phyloP scores from a whole-genome alignment of 1,140 invertebrate genomes.

The Pogonus chalceus region DNA sequence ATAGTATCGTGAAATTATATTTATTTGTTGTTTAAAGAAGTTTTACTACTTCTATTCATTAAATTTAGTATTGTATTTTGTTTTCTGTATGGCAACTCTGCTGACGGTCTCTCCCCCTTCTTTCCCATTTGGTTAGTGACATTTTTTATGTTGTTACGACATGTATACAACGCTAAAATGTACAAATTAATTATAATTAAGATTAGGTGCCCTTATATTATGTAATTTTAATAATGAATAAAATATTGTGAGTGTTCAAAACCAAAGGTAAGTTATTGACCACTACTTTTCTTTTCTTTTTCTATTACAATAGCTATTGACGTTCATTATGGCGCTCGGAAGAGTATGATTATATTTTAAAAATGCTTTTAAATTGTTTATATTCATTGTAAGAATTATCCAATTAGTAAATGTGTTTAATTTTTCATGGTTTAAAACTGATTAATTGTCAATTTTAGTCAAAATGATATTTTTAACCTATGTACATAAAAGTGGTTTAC shows the following conservation, averaged over 20 bases:
- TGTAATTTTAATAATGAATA: slow-evolving; percentile 5
- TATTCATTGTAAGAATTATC: no score
- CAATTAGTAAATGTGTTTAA: no score
- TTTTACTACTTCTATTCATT: no score
- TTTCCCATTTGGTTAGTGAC: slow-evolving; percentile 22
- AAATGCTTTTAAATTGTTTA: no score
- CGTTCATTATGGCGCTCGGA: slow-evolving; percentile 3
- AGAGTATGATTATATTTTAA: not conserved
- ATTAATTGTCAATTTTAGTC: no score
- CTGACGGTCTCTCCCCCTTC: slow-evolving; percentile 25
- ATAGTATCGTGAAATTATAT: not conserved
- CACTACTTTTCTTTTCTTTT: not conserved
- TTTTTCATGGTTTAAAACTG: no score
- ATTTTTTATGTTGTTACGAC: slow-evolving; percentile 29
- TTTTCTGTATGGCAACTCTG: not conserved
- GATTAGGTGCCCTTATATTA: slow-evolving; percentile 15
- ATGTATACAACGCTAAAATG: slow-evolving; percentile 30
- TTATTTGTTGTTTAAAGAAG: no score
- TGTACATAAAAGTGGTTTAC: no score
- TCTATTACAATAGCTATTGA: slow-evolving; percentile 7
- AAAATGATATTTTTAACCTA: no score
- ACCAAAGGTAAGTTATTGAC: not conserved
- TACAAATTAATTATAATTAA: slow-evolving; percentile 25
- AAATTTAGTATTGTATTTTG: no score
- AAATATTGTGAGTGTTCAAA: slow-evolving; percentile 2